phyloP scores from a whole-genome alignment of 2,888 invertebrate species.

The Hedychridium roseum region DNA sequence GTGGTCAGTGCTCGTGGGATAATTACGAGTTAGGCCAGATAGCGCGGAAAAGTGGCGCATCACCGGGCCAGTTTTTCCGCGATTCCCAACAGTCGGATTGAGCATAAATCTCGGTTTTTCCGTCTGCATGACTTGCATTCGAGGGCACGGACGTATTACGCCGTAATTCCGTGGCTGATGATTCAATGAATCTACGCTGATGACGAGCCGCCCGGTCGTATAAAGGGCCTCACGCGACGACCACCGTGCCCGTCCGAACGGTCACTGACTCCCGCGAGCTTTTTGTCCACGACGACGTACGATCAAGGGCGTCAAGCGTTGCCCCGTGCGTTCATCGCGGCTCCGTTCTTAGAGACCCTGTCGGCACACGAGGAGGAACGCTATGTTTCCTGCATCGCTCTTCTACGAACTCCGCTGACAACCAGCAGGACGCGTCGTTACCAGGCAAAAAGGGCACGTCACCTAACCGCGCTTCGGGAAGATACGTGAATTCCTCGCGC shows the following conservation, averaged over 20 bases:
- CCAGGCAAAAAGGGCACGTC: slow-evolving; percentile 27
- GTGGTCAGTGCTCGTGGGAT: no score
- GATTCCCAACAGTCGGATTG: no score
- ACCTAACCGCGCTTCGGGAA: slow-evolving; percentile 22
- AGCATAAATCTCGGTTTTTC: no score
- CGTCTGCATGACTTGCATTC: no score
- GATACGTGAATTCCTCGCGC: slow-evolving; percentile 18
- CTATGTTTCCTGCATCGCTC: slow-evolving; percentile 17
- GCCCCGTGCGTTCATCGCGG: slow-evolving; percentile 20
- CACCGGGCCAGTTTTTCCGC: no score
- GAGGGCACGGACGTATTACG: slow-evolving; percentile 8
- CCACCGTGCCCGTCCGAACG: neutral
- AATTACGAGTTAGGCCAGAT: no score
- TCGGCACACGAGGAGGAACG: slow-evolving; percentile 9
- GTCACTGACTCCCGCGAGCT: slow-evolving; percentile 12
- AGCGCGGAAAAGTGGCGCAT: no score
- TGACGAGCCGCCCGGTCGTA: neutral
- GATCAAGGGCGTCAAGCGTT: slow-evolving; percentile 18
- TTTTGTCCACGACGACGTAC: slow-evolving; percentile 12
- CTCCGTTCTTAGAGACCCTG: slow-evolving; percentile 20
- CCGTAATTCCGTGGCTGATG: slow-evolving; percentile 22
- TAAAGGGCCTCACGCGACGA: slow-evolving; percentile 11
- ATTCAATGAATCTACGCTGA: slow-evolving; percentile 15
- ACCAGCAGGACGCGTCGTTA: slow-evolving; percentile 4
- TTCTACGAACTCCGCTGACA: slow-evolving; percentile 29